Base-by-base conservation (phyloP, 92 coral and sea anemone genomes). In the Scolanthus callimorphus region DNA sequence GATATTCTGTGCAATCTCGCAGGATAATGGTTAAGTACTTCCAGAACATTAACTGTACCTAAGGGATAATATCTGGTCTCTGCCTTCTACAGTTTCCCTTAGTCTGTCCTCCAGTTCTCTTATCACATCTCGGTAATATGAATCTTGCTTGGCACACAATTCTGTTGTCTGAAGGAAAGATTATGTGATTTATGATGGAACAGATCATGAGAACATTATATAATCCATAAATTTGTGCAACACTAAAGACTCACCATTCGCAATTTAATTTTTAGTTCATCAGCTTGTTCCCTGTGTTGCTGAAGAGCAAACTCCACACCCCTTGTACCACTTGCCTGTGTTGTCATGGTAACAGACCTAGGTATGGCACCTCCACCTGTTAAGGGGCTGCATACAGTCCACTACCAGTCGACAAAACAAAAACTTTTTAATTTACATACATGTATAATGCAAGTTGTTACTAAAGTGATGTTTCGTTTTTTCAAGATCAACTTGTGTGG, bases 71-170 rank as follows among this genome's bases (percentile, higher is more conserved):
- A 92, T 69, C 11, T 92, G 96, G 47, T 92, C 98, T 27, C 98
- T 75, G 2, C 98, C 98, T 54, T 75, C 73, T 20, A 84, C 54
- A 27, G 96, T 76, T 65, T 92, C 96, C 46, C 70, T 70, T 15
- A 92, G 88, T 27, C 84, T 77, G 49, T 88, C 80, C 60, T 88
- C 98, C 53, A 92, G 52, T 60, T 88, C 98, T 21, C 55, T 61
- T 19, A 88, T 64, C 10, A 92, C 68, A 12, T 78, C 91, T 67
- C 90, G 72, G 70, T 84, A 92, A 68, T 92, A 90, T 11, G 85
- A 74, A 75, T 92, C 98, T 67, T 92, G 98, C 70, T 92, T 85
- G 27, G 78, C 83, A 49, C 98, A 92, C 65, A 92, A 80, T 60
- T 84, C 90, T 27, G 87, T 92, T 2, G 96, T 90, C 98, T 92